These are phyloP conservation scores for Eugnorisma glareosa DNA, from an alignment of 2,888 invertebrate genomes.

Conservation along the genomic window DNA sequence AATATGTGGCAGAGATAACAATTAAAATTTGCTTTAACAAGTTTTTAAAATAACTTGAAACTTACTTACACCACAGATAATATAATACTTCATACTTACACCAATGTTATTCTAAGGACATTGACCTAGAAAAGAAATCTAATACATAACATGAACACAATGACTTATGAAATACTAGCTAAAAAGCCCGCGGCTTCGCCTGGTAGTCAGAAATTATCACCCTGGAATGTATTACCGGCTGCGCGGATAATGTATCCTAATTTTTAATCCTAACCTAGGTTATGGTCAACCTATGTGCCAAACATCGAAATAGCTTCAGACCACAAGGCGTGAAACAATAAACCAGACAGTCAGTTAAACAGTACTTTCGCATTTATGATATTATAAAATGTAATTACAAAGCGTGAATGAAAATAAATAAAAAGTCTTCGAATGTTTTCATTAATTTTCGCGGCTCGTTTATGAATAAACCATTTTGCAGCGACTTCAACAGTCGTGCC, in stretches of 20 bases:
- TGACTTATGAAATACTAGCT: neutral
- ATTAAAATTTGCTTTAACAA: slow-evolving; percentile 6
- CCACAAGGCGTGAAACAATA: neutral
- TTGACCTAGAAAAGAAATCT: slow-evolving; percentile 23
- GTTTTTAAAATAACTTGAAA: slow-evolving; percentile 28
- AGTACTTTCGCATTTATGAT: neutral
- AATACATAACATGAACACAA: neutral
- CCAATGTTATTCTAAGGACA: slow-evolving; percentile 8
- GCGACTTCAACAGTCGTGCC: slow-evolving; percentile 40
- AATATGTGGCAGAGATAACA: slow-evolving; percentile 22
- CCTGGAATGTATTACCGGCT: neutral
- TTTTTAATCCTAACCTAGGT: neutral
- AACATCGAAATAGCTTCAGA: neutral
- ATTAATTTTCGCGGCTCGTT: slow-evolving; percentile 33
- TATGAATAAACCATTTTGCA: slow-evolving; percentile 53
- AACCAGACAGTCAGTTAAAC: neutral
- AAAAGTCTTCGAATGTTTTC: slow-evolving; percentile 29
- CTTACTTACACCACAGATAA: slow-evolving; percentile 13
- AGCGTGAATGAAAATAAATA: slow-evolving; percentile 13
- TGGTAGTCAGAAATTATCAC: neutral
- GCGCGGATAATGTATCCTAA: neutral
- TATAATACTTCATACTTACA: neutral
- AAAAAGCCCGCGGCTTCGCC: neutral
- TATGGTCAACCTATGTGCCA: neutral
- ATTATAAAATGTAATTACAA: neutral